Base-by-base conservation (phyloP, 2,113 vertebrate species). In the Baryphthengus martii region DNA sequence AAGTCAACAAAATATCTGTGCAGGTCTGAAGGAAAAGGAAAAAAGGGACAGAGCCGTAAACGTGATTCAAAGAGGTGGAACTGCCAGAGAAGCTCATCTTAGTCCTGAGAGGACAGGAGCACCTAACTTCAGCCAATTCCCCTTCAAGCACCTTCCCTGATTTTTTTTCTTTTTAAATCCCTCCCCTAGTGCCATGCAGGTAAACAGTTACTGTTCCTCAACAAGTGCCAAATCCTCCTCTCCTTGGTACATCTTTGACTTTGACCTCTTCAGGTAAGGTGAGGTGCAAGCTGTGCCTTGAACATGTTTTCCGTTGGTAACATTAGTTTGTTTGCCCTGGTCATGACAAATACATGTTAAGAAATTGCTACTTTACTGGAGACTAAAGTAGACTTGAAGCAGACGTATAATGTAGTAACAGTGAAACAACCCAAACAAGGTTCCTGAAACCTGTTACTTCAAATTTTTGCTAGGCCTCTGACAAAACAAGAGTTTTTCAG, bases 391-490 rank as follows among this genome's bases (percentile, higher is more conserved):
- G 26, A n/a, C 71, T 84, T 71, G 55, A 79, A 62, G 52, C 47
- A 65, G 39, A 44, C 2, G 1, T 44, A 29, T 61, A 44, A 37
- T 45, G 28, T 17, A 68, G 37, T 35, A 65, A 59, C 33, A 71
- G 52, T 45, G 21, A 88, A 93, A 45, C n/a, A 86, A 24, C 45
- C 81, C 29, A 79, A 79, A 56, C 5, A 49, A 56, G 66, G 42
- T 67, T 85, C 8, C 1, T 93, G 81, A 73, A 85, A 63, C 39
- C 24, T 87, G 35, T 47, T 58, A 88, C 83, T 90, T 92, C 78
- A 77, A 42, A 3, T 55, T 88, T 93, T 88, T 89, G 37, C 71
- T 49, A 74, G 63, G 33, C 66, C 89, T 94, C 53, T 91, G 68
- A 53, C 66, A 77, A 77, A 87, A 56, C 17, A 40, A 74, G n/a